Evolutionary conservation across 2,888 invertebrate species (phyloP).

Genomic region (Orthosia cruda): DNA sequence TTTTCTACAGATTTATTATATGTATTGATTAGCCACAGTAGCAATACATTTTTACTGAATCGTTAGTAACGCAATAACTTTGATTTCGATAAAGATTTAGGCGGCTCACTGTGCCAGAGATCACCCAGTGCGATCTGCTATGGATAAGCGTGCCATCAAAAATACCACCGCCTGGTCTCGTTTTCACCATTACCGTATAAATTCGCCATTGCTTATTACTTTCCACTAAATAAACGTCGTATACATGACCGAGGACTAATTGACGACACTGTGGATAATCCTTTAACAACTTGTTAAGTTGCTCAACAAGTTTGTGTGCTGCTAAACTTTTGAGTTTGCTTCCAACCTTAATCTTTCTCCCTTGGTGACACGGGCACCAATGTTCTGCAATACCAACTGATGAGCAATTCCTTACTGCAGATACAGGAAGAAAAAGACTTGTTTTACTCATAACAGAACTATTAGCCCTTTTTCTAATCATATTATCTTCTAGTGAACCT

Average conservation of each 20-base stretch:
- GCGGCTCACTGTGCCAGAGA: constrained; percentile 94
- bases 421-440: constrained; percentile 94
- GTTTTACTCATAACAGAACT: constrained; percentile 88
- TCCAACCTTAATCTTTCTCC: constrained; percentile 87
- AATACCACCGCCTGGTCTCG: constrained; percentile 93
- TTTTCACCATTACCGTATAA: constrained; percentile 92
- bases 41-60: constrained; percentile 94
- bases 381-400: constrained; percentile 94
- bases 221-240: constrained; percentile 87
- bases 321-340: constrained; percentile 90
- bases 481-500: constrained; percentile 73
- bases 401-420: constrained; percentile 93
- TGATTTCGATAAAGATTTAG: constrained; percentile 95
- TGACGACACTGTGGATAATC: constrained; percentile 93
- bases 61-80: constrained; percentile 94
- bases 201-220: constrained; percentile 87
- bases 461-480: constrained; percentile 72
- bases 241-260: constrained; percentile 88
- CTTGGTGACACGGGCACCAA: constrained; percentile 96
- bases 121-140: constrained; percentile 74
- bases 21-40: constrained; percentile 92
- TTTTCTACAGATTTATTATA: too few relatives aligned
- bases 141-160: constrained; percentile 94
- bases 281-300: constrained; percentile 92
- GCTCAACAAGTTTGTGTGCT: constrained; percentile 91